Evolutionary conservation across 2,113 vertebrate genomes (phyloP).

Genomic region (Oreotragus oreotragus): DNA sequence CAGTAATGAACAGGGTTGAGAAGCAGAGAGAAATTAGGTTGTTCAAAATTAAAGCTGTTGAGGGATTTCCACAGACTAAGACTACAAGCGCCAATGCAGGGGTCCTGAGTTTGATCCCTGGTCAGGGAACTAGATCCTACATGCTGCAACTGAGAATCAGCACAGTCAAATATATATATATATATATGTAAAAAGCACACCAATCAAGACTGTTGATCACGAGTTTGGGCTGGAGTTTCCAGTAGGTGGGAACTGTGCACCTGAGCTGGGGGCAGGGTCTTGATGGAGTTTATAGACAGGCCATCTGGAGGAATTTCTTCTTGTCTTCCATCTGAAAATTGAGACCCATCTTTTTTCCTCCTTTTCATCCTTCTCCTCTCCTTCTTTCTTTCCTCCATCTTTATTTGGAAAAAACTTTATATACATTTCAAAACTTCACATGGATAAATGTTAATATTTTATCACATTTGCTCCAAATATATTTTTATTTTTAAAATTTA

Average conservation of each 20-base stretch:
- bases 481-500: neutral
- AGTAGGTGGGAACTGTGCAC: neutral
- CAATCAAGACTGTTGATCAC: neutral
- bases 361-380: neutral
- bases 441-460: neutral
- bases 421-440: neutral
- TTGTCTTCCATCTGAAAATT: neutral
- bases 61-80: neutral
- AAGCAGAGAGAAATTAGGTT: neutral
- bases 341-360: neutral
- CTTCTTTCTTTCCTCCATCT: neutral
- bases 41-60: neutral
- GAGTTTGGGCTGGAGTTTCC: neutral
- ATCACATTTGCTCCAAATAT: neutral
- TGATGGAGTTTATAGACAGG: neutral
- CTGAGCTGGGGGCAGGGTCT: neutral
- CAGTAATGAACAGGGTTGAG: neutral
- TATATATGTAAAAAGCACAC: neutral
- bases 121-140: neutral
- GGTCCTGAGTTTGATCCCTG: neutral
- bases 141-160: neutral
- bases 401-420: neutral
- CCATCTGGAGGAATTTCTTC: neutral
- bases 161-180: too few species aligned
- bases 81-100: neutral